Evolutionary conservation across 2,888 invertebrate species (phyloP).

Genomic region (Pyrochroa serraticornis): DNA sequence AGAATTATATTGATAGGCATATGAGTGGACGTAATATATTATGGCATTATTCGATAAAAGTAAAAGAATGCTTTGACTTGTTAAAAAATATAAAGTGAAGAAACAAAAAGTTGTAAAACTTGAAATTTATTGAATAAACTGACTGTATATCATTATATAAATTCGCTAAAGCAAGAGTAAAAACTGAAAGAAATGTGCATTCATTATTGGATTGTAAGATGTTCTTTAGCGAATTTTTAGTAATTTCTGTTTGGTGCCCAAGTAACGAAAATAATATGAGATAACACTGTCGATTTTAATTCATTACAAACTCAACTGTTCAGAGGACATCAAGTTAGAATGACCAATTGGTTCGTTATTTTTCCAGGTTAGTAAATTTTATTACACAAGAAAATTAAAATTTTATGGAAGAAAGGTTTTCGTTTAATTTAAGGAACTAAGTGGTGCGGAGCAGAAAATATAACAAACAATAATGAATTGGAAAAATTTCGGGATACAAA

Average conservation of each 20-base stretch:
- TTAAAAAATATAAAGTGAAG: no score
- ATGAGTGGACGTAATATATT: no score
- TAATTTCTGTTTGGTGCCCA: not conserved
- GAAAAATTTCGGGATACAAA: constrained; percentile 69
- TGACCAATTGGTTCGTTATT: constrained; percentile 45
- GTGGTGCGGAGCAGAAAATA: constrained; percentile 79
- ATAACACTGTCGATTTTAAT: constrained; percentile 38
- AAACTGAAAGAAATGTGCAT: no score
- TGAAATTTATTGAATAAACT: no score
- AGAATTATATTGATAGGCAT: no score
- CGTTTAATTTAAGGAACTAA: constrained; percentile 68
- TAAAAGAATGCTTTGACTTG: no score
- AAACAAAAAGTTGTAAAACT: no score
- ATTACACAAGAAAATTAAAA: not conserved
- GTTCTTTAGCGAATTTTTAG: not conserved
- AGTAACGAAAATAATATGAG: constrained; percentile 38
- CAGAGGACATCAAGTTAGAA: constrained; percentile 30
- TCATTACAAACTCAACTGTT: constrained; percentile 33
- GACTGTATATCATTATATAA: no score
- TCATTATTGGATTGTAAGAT: no score
- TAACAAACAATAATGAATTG: constrained; percentile 68
- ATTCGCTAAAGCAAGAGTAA: no score
- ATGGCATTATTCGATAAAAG: no score
- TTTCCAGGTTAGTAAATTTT: constrained; percentile 39
- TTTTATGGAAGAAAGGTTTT: not conserved